Evolutionary conservation across 1,140 invertebrate genomes (phyloP), one percentile per base, ranked within the genome.

Genomic region (Ceratina japonica): DNA sequence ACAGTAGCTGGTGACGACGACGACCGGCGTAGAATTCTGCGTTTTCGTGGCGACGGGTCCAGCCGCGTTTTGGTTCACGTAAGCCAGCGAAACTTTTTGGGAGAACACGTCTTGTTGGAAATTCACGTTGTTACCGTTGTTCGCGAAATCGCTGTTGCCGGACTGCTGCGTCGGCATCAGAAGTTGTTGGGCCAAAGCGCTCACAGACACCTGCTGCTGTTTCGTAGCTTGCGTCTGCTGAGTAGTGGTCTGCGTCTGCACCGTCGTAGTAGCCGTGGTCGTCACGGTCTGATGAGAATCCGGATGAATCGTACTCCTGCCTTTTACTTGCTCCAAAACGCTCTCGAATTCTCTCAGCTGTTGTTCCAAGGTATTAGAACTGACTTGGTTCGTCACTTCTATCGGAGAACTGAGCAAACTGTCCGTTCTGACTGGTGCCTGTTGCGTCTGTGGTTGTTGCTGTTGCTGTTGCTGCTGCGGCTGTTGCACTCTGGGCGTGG

Each of bases 291-390:
- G 88, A 37, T 89, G 87, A 24, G 87, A 74, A 51, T 92, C 91
- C 3, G 92, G 92, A 79, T 94, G 94, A 2, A 94, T 94, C 1
- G 94, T 94, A 76, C 95, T 96, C 58, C 95, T 91, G 89, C 96
- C 95, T 87, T 96, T 96, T 2, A 96, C 95, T 91, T 96, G 95
- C 88, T 97, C 96, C 59, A 97, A 91, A 0, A 97, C 96, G 90
- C 96, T 96, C 88, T 97, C 96, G 86, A 97, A 97, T 89, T 97
- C 96, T 52, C 96, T 92, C 8, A 97, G 87, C 85, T 97, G 96
- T 44, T 44, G 37, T 88, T 97, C 96, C 27, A 96, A 89, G 13
- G 96, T 96, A 3, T 93, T 94, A 0, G 94, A 94, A 75, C 93
- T 94, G 10, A 94, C 92, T 76, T 92, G 90, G 83, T 93, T 93